phyloP scores from a whole-genome alignment of 64 coral and sea anemone species.

The Montipora capricornis region DNA sequence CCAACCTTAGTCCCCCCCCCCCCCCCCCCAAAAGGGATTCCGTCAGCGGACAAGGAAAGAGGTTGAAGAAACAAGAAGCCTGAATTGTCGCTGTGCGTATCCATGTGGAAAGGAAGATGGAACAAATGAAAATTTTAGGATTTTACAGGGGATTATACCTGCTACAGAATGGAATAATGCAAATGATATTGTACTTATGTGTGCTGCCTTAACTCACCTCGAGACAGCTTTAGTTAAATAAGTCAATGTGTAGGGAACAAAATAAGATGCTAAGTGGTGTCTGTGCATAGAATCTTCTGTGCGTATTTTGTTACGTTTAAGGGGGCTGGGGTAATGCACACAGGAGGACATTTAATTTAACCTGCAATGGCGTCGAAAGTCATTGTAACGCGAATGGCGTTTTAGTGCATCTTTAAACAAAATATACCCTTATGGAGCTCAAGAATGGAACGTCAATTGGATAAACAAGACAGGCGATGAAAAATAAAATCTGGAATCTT shows the following conservation, averaged over 20 bases:
- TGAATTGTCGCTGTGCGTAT: slow-evolving; percentile 7
- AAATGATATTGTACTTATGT: slow-evolving; percentile 49
- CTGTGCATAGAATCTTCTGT: too few relatives aligned
- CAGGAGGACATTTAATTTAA: too few relatives aligned
- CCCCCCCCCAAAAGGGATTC: slow-evolving; percentile 1
- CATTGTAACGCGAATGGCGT: too few relatives aligned
- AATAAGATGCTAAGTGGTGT: neutral
- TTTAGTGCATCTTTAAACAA: too few relatives aligned
- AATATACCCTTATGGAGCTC: too few relatives aligned
- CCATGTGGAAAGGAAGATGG: slow-evolving; percentile 48
- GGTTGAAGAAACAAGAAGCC: neutral
- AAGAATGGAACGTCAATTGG: too few relatives aligned
- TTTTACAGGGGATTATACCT: slow-evolving; percentile 37
- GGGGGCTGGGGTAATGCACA: too few relatives aligned
- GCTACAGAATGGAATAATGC: slow-evolving; percentile 61
- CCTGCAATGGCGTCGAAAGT: too few relatives aligned
- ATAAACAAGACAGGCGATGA: too few relatives aligned
- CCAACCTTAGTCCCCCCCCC: neutral
- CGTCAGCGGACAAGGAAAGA: slow-evolving; percentile 28
- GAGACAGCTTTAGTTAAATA: slow-evolving; percentile 7
- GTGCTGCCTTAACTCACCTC: slow-evolving; percentile 42
- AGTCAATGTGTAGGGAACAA: neutral
- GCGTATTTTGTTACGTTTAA: too few relatives aligned
- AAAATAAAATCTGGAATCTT: too few relatives aligned
- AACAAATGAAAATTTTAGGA: slow-evolving; percentile 52